Evolutionary conservation across 2,888 invertebrate genomes (phyloP).

Genomic region (Gastracanthus pulcherrimus): DNA sequence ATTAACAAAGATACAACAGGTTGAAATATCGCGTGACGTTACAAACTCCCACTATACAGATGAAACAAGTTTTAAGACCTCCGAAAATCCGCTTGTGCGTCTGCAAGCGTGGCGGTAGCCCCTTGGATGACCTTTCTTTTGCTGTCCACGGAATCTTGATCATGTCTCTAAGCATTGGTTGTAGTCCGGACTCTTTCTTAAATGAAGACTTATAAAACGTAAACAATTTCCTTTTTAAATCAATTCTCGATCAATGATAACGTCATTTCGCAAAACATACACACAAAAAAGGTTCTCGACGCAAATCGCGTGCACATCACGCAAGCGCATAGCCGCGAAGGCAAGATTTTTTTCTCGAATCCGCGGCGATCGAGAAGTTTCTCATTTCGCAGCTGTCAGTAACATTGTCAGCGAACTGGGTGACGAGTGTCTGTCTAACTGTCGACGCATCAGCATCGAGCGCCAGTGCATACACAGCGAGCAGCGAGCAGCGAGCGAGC

Average conservation of each 20-base stretch:
- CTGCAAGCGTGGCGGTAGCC: too few species aligned
- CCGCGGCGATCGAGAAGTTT: conserved; percentile 34
- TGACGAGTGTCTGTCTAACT: conserved; percentile 52
- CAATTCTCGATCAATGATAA: not conserved
- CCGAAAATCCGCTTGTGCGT: too few species aligned
- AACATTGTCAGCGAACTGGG: conserved; percentile 42
- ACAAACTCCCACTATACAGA: too few species aligned
- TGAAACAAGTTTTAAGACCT: too few species aligned
- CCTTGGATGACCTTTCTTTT: too few species aligned
- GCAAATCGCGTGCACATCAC: not conserved
- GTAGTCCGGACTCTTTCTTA: too few species aligned
- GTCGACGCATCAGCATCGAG: conserved; percentile 21
- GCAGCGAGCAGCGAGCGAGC: conserved; percentile 3
- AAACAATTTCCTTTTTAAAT: not conserved
- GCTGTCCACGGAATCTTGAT: too few species aligned
- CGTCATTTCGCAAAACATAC: not conserved
- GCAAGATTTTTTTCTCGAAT: not conserved
- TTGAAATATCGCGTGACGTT: too few species aligned
- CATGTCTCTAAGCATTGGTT: too few species aligned
- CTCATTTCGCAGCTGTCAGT: conserved; percentile 56
- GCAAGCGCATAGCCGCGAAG: not conserved
- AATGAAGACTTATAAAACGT: too few species aligned
- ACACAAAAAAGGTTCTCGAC: not conserved
- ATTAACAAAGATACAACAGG: too few species aligned
- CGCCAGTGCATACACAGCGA: too few species aligned